phyloP scores from a whole-genome alignment of 37 sponge, comb jelly and placozoan species.

The Ephydatia muelleri region DNA sequence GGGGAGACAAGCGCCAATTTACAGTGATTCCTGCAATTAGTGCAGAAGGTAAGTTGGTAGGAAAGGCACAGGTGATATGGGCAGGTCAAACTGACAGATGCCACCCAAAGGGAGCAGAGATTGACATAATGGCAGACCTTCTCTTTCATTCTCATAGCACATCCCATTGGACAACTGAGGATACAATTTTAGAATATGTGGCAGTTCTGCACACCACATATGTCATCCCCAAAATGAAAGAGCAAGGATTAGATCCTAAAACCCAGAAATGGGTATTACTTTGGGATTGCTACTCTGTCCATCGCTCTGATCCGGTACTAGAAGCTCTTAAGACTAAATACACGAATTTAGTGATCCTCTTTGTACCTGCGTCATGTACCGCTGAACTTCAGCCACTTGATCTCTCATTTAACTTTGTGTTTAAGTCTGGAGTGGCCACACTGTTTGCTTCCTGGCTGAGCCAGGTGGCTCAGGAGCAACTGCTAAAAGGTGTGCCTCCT shows the following conservation, averaged over 20 bases:
- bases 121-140: not conserved
- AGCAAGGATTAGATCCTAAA: not conserved
- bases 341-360: not conserved
- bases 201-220: slow-evolving; percentile 1
- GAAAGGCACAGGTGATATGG: not conserved
- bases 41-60: not conserved
- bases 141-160: not conserved
- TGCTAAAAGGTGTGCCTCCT: not conserved
- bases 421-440: not conserved
- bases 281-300: slow-evolving; percentile 1
- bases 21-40: not conserved
- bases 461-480: not conserved
- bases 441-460: not conserved
- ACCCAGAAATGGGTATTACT: not conserved
- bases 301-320: not conserved
- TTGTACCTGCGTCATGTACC: too few relatives aligned
- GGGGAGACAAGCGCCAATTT: not conserved
- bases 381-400: too few relatives aligned
- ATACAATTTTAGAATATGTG: not conserved
- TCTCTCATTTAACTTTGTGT: not conserved
- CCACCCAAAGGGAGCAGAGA: not conserved
- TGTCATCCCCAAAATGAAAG: not conserved
- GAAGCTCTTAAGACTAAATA: not conserved
- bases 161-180: not conserved
- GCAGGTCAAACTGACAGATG: slow-evolving; percentile 1